These are phyloP conservation scores for Brachymystax lenok DNA, from an alignment of 2,797 vertebrate genomes.

Conservation along the genomic window DNA sequence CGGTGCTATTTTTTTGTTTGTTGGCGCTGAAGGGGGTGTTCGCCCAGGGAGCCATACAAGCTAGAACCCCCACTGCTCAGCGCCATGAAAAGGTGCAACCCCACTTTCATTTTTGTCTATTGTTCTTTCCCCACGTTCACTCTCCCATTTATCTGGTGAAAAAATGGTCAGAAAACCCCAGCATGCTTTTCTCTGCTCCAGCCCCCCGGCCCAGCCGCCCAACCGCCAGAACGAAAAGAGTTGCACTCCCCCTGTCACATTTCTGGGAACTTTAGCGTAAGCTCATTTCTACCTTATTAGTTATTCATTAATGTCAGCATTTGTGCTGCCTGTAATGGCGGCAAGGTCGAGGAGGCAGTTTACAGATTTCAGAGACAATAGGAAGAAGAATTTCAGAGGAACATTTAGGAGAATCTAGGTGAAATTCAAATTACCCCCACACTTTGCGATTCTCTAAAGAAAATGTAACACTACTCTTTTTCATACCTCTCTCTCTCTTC, in stretches of 20 bases:
- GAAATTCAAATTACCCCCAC: no score
- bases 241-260: constrained; percentile 27
- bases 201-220: constrained; percentile 11
- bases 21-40: no score
- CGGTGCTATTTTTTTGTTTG: no score
- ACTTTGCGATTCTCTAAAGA: no score
- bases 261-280: constrained; percentile 51
- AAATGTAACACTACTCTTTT: no score
- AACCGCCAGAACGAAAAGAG: constrained; percentile 13
- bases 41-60: no score
- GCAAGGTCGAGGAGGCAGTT: constrained; percentile 52
- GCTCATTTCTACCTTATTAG: constrained; percentile 71
- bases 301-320: constrained; percentile 66
- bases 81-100: background rate
- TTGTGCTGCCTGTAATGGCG: constrained; percentile 50
- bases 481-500: background rate
- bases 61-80: background rate
- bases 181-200: background rate
- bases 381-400: no score
- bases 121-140: constrained; percentile 9
- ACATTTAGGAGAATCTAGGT: no score
- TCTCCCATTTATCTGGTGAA: constrained; percentile 25
- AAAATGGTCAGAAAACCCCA: background rate
- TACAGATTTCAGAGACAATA: background rate
- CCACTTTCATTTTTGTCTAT: constrained; percentile 19